Evolutionary conservation across 2,113 vertebrate genomes (phyloP).

Genomic region (Perccottus glenii): DNA sequence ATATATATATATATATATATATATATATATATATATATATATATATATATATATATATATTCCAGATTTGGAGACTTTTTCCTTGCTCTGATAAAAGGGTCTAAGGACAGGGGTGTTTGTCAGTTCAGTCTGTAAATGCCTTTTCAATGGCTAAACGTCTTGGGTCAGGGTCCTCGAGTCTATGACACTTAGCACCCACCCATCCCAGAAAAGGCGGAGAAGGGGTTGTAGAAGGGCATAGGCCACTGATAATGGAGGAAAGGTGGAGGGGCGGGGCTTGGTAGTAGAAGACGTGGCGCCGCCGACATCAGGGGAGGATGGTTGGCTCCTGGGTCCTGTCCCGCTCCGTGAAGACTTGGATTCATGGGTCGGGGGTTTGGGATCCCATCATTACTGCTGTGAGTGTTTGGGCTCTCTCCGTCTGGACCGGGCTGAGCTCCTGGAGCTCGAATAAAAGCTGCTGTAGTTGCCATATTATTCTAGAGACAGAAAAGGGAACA

Average conservation of each 20-base stretch:
- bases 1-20: too few species aligned
- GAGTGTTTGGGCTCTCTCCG: background rate
- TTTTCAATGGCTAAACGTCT: too few species aligned
- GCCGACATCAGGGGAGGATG: background rate
- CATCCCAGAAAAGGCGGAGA: constrained; percentile 57
- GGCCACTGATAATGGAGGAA: constrained; percentile 67
- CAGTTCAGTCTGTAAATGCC: too few species aligned
- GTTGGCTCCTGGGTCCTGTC: constrained; percentile 26
- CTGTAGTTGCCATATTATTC: constrained; percentile 45
- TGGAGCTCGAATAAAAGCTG: background rate
- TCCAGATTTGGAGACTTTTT: too few species aligned
- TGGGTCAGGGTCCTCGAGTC: too few species aligned
- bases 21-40: too few species aligned
- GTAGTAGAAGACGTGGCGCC: constrained; percentile 42
- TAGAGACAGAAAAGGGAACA: background rate
- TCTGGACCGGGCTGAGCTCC: constrained; percentile 15
- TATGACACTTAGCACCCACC: constrained; percentile 32
- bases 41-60: too few species aligned
- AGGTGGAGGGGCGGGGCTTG: constrained; percentile 43
- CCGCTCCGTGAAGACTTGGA: constrained; percentile 5
- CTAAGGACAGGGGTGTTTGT: too few species aligned
- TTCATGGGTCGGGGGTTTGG: constrained; percentile 16
- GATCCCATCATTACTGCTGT: background rate
- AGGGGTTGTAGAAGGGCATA: constrained; percentile 62
- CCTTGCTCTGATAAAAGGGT: too few species aligned